Evolutionary conservation across 2,797 vertebrate genomes (phyloP).

Genomic region (Lepidocolaptes lacrymiger): DNA sequence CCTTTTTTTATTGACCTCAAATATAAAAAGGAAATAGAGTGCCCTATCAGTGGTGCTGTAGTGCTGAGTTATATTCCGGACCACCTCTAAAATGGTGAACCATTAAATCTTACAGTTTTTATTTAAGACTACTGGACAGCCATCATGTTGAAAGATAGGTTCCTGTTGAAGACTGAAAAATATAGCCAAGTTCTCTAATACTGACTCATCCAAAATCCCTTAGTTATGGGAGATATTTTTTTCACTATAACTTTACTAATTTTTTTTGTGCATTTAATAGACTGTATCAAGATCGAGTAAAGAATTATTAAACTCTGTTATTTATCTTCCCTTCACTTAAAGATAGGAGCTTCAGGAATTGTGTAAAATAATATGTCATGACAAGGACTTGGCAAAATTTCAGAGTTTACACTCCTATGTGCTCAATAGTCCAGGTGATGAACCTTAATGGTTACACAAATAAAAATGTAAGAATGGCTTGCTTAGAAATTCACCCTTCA

Average conservation of each 20-base stretch:
- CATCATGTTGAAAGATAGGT: background rate
- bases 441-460: background rate
- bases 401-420: background rate
- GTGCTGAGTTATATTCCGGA: background rate
- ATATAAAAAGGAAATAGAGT: background rate
- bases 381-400: background rate
- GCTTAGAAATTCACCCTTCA: background rate
- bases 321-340: background rate
- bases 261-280: background rate
- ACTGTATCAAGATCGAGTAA: background rate
- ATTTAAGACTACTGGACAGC: background rate
- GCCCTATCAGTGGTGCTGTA: background rate
- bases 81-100: background rate
- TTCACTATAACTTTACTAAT: background rate
- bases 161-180: background rate
- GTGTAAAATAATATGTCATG: background rate
- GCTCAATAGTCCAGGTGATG: rapidly evolving
- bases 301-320: background rate
- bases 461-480: background rate
- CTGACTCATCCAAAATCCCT: background rate
- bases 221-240: background rate
- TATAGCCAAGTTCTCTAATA: background rate
- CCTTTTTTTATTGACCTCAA: background rate
- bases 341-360: background rate
- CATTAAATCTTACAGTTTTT: background rate